Percentiles rank a stretch among this genome's conserved stretches.
Evolutionary conservation across 2,797 vertebrate genomes (phyloP).

Genomic region (Bryconaethiops microstoma): DNA sequence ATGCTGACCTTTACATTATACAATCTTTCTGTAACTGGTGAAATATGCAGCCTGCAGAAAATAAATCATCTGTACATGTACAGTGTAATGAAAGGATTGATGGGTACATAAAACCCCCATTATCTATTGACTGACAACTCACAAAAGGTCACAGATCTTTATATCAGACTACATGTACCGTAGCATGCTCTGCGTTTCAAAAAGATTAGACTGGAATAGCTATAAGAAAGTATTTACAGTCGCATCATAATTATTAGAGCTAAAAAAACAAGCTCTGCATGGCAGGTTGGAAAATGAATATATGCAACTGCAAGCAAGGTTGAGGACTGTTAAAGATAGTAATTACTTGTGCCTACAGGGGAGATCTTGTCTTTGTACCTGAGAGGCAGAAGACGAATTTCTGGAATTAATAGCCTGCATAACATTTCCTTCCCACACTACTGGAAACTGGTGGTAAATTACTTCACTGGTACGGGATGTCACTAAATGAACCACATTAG

Average conservation of each 20-base stretch:
- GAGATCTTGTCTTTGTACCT: constrained; percentile 57
- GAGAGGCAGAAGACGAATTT: constrained; percentile 44
- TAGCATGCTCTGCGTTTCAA: constrained; percentile 44
- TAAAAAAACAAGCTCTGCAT: constrained; percentile 40
- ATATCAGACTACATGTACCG: constrained; percentile 46
- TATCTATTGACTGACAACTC: constrained; percentile 57
- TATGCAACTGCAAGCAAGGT: constrained; percentile 61
- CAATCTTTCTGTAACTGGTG: not conserved
- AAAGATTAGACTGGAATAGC: constrained; percentile 38
- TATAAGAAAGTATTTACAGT: constrained; percentile 55
- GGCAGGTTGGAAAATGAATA: constrained; percentile 47
- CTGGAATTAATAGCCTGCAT: constrained; percentile 30
- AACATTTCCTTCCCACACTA: constrained; percentile 50
- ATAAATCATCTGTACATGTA: not conserved
- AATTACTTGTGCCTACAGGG: constrained; percentile 61
- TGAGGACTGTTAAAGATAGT: constrained; percentile 65
- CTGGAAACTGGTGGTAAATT: constrained; percentile 37
- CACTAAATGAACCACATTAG: constrained; percentile 9
- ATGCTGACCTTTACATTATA: constrained; percentile 38
- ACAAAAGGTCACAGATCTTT: constrained; percentile 58
- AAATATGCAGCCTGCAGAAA: constrained; percentile 11
- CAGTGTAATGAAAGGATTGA: constrained; percentile 4
- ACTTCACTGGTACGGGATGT: not conserved
- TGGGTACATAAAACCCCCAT: not conserved
- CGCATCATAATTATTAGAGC: constrained; percentile 53